These are phyloP conservation scores for Tenebrosternarchus preto DNA, from an alignment of 2,113 vertebrate species.

Conservation along the genomic window DNA sequence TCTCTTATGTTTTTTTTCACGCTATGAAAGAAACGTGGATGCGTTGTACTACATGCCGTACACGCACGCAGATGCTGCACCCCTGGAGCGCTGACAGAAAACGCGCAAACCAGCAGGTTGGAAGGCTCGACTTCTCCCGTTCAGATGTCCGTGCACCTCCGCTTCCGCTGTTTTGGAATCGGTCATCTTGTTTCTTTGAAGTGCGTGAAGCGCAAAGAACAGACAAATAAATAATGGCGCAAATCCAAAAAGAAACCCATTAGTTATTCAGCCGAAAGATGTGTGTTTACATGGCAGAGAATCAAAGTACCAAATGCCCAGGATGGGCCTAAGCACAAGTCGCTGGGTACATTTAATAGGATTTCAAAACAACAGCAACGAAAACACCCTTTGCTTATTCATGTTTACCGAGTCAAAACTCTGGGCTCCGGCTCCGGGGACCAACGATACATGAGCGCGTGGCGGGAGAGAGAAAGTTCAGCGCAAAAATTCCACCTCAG, in stretches of 20 bases:
- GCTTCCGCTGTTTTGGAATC: conserved; percentile 3
- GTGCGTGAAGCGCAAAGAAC: conserved; percentile 55
- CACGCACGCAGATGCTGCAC: not conserved
- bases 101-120: too few relatives aligned
- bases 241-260: not conserved
- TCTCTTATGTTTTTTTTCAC: not conserved
- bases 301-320: too few relatives aligned
- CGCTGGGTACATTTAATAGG: too few relatives aligned
- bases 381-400: not conserved
- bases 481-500: conserved; percentile 32
- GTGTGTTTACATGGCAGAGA: not conserved
- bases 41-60: not conserved
- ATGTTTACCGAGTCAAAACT: not conserved
- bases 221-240: conserved; percentile 22
- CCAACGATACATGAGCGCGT: conserved; percentile 2
- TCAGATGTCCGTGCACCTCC: not conserved
- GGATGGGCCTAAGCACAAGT: too few relatives aligned
- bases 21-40: not conserved
- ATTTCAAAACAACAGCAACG: not conserved
- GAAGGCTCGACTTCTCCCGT: not conserved
- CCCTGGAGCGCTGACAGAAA: not conserved
- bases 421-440: not conserved
- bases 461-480: conserved; percentile 26
- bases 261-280: not conserved
- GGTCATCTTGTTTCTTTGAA: conserved; percentile 42